phyloP scores from a whole-genome alignment of 1,140 invertebrate genomes.

The Drosophila ogumai region DNA sequence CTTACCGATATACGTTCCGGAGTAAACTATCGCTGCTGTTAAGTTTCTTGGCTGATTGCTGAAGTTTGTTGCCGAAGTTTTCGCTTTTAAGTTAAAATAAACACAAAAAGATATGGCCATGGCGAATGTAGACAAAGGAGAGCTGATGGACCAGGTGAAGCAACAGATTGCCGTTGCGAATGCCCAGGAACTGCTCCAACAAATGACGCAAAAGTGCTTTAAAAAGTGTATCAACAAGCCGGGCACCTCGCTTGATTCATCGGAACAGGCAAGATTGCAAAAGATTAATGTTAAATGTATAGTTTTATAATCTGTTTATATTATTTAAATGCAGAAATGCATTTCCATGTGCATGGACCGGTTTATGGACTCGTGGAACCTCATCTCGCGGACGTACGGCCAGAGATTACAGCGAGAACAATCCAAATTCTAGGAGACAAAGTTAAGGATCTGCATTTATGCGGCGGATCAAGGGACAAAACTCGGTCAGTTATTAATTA shows the following conservation, averaged over 20 bases:
- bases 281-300: accelerated
- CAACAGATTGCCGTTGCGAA: conserved; percentile 98
- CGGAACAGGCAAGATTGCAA: conserved; percentile 90
- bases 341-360: conserved; percentile 99
- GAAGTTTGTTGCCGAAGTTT: conserved; percentile 17
- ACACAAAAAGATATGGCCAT: conserved; percentile 45
- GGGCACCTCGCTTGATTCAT: conserved; percentile 94
- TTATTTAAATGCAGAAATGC: conserved; percentile 91
- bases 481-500: conserved; percentile 46
- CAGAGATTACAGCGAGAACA: conserved; percentile 91
- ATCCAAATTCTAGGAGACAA: conserved; percentile 57
- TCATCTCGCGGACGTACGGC: conserved; percentile 94
- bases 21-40: conserved; percentile 18
- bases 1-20: not conserved
- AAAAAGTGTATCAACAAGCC: conserved; percentile 97
- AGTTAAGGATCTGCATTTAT: conserved; percentile 26
- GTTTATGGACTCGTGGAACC: conserved; percentile 98
- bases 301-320: not conserved
- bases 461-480: conserved; percentile 15
- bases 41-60: conserved; percentile 19
- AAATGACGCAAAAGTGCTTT: conserved; percentile 99
- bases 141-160: conserved; percentile 97
- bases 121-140: conserved; percentile 89
- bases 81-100: conserved; percentile 12
- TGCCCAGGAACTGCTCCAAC: conserved; percentile 96